Evolutionary conservation across 1,140 invertebrate genomes (phyloP), one percentile per base, ranked within the genome.

Genomic region (Bombus picipes): DNA sequence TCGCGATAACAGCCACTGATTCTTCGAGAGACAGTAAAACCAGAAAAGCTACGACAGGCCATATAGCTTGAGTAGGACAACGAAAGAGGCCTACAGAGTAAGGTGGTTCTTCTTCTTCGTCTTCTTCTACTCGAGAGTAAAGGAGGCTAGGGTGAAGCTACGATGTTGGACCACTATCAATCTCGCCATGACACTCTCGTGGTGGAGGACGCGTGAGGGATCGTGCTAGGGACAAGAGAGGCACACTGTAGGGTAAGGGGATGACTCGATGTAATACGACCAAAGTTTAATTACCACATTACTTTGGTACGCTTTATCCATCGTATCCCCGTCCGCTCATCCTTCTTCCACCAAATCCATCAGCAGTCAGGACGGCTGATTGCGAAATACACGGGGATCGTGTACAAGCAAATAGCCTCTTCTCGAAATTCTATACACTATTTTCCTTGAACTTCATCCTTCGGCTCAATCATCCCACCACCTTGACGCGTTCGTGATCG

Each of bases 281-380:
- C 91, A 94, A 95, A 95, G 94, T 95, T 95, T 95, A 94, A 95
- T 95, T 95, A 94, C 93, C 92, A 88, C 92, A 92, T 94, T 94
- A 94, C 93, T 94, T 93, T 85, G 89, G 87, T 83, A 81, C 81
- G 75, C 73, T 77, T 77, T 82, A 77, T 71, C 72, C 32, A 57
- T 59, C 88, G 47, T 39, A 62, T 39, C 37, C 74, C 41, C 47
- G 68, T 43, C 62, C 81, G 70, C 68, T 78, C 83, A 62, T 81
- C 77, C 89, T 79, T 82, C 78, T 73, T 71, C 74, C 78, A 53
- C 59, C 70, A 85, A 85, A 92, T 92, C 90, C 85, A 91, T 92
- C 91, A 91, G 41, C 77, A 79, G 81, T 65, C 68, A 68, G 74
- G 89, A 81, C 59, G 78, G 84, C 34, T 88, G 66, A 85, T 79